Evolutionary conservation across 2,113 vertebrate genomes (phyloP), one percentile per base, ranked within the genome.

Genomic region (Zingel zingel): DNA sequence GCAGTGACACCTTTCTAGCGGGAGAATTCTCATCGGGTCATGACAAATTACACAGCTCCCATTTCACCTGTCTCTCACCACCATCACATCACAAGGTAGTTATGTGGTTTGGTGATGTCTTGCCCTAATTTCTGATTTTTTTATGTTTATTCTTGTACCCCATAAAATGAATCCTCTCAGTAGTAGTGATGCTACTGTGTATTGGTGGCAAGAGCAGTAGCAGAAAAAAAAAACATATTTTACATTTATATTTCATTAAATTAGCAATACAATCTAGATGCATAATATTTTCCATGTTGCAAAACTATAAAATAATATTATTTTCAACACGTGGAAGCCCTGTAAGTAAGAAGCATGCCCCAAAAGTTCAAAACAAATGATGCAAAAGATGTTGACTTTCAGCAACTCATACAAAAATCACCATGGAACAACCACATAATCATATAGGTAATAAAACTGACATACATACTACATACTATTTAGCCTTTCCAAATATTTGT

Each of bases 1-100:
- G 82, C 84, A 79, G 86, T 92, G 85, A 93, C 93, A 91, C 91
- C 93, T 94, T 81, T 92, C 13, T 8, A 84, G 67, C 36, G 50
- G 70, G 21, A 82, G 59, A 82, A 67, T 83, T 84, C 83, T 86
- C 82, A 86, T 63, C 67, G 25, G 80, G 82, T 91, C 87, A 86
- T 83, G 84, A 89, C 87, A 91, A 86, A 85, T 90, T 81, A 69
- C 77, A 54, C 79, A 87, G 84, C 81, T 92, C 87, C 72, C 77
- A 48, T 91, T 92, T 91, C 90, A 91, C 85, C 70, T 78, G 73
- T 79, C 78, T 23, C 69, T 92, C 76, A 85, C 13, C 89, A 73
- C 63, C 67, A 57, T 67, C 43, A 30, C 78, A 66, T 77, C 61
- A 23, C 33, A 48, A 51, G 4, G 47, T 45, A n/a, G 25, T 65